Evolutionary conservation across 2,888 invertebrate species (phyloP).

Genomic region (Tortrix viridana): DNA sequence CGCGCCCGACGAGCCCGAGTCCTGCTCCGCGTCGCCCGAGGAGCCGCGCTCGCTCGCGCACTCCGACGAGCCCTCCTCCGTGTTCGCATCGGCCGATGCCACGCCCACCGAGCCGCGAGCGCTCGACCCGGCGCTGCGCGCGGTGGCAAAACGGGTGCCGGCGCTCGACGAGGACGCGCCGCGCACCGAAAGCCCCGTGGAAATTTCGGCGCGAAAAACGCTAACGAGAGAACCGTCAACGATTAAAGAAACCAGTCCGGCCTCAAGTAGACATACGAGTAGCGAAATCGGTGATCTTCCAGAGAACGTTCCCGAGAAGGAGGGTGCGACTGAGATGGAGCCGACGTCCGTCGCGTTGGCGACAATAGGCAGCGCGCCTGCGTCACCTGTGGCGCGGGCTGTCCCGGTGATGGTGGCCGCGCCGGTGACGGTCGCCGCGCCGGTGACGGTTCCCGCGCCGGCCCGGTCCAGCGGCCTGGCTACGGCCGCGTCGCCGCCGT

Average conservation of each 20-base stretch:
- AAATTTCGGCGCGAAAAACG: constrained; percentile 49
- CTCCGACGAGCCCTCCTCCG: constrained; percentile 75
- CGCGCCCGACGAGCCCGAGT: constrained; percentile 85
- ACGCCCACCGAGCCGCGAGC: constrained; percentile 67
- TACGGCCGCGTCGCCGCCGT: constrained; percentile 70
- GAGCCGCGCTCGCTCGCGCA: constrained; percentile 68
- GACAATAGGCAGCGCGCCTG: constrained; percentile 13
- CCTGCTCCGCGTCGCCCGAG: constrained; percentile 62
- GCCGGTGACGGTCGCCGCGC: constrained; percentile 69
- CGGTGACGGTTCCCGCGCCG: constrained; percentile 50
- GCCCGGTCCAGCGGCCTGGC: constrained; percentile 41
- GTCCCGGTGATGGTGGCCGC: too few relatives aligned
- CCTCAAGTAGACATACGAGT: constrained; percentile 56
- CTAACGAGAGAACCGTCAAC: constrained; percentile 60
- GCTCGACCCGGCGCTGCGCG: constrained; percentile 34
- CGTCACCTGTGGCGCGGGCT: constrained; percentile 62
- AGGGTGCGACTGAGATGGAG: constrained; percentile 27
- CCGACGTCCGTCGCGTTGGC: constrained; percentile 32
- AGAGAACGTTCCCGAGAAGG: constrained; percentile 46
- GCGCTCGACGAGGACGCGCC: constrained; percentile 39
- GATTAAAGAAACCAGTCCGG: constrained; percentile 59
- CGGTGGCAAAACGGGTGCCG: constrained; percentile 29
- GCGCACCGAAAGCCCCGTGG: constrained; percentile 24
- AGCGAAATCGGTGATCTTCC: constrained; percentile 57
- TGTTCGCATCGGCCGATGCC: constrained; percentile 74